These are phyloP conservation scores for Drosophila funebris DNA, from an alignment of 1,140 invertebrate genomes.

Conservation along the genomic window DNA sequence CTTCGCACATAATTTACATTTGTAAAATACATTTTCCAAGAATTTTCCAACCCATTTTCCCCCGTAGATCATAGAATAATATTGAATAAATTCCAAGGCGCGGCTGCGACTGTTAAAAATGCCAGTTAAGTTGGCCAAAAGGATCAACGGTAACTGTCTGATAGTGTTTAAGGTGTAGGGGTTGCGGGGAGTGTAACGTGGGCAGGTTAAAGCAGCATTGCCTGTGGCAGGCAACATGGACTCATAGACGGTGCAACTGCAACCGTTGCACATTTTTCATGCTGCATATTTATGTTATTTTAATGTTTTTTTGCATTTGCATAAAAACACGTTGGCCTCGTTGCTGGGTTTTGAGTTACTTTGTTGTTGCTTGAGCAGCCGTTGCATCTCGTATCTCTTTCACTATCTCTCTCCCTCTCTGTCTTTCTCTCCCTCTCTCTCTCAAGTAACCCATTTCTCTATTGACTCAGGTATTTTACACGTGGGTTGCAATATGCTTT, in stretches of 20 bases:
- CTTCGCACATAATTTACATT: background rate
- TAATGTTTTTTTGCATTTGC: constrained; percentile 48
- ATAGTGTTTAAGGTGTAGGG: background rate
- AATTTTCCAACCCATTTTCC: constrained; percentile 1
- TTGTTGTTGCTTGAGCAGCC: background rate
- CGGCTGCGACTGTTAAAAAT: constrained; percentile 10
- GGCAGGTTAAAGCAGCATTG: constrained; percentile 25
- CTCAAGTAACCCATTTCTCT: background rate
- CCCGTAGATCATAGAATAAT: constrained; percentile 6
- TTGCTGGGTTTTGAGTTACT: constrained; percentile 15
- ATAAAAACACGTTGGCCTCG: constrained; percentile 44
- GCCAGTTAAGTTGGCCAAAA: constrained; percentile 21
- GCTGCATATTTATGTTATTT: constrained; percentile 50
- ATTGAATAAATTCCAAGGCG: constrained; percentile 31
- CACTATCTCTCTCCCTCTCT: background rate
- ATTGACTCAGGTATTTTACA: constrained; percentile 11
- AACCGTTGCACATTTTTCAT: constrained; percentile 51
- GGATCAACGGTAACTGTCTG: constrained; percentile 16
- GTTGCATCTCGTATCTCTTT: too few species aligned
- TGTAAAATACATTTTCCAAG: constrained; percentile 1
- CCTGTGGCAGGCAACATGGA: constrained; percentile 11
- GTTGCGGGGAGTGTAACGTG: constrained; percentile 10
- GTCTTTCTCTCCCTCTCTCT: background rate
- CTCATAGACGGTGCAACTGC: constrained; percentile 16
- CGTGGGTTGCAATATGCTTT: constrained; percentile 23